Evolutionary conservation across 2,888 invertebrate genomes (phyloP), one percentile per base, ranked within the genome.

Genomic region (Tortrix viridana): DNA sequence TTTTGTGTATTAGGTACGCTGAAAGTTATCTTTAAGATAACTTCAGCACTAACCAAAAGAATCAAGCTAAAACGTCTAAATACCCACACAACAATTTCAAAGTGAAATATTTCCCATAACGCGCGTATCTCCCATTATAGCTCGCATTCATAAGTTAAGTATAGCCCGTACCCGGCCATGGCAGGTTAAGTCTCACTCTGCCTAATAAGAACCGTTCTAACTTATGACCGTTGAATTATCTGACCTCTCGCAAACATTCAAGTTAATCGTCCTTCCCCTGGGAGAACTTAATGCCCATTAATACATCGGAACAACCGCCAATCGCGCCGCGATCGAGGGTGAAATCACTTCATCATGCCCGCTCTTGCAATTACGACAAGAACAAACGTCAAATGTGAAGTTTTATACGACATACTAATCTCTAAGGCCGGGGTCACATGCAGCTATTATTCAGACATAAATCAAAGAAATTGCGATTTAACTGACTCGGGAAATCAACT

Each of bases 321-420:
- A 79, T 79, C 76, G 69, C 67, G 58, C 69, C 66, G 69, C 73
- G 72, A 79, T 81, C 74, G 71, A 74, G 77, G 74, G 75, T 73
- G 69, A 74, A 82, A 85, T 83, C 80, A 80, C 84, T 85, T 85
- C 76, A 85, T 85, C 77, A 74, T 74, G 68, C 55, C 70, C 62
- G 65, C 56, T 66, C 57, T 65, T 72, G 74, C 75, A 75, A 78
- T 82, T 81, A 84, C 78, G 77, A 69, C 69, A 69, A 67, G 73
- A 71, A 74, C 70, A 68, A 70, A 69, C 73, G 71, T 75, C 71
- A 75, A 73, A 74, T 69, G 67, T 65, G 61, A 66, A 72, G 71
- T 69, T 72, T 76, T 73, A 70, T 73, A 71, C 67, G 71, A 69
- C 68, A 68, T 64, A 50, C 65, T 69, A 68, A 69, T 68, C 62